A percentile compares a stretch with the other conserved stretches of the same genome.
phyloP scores from a whole-genome alignment of 2,888 invertebrate genomes.

The Imbricaverruca yamaguchii region DNA sequence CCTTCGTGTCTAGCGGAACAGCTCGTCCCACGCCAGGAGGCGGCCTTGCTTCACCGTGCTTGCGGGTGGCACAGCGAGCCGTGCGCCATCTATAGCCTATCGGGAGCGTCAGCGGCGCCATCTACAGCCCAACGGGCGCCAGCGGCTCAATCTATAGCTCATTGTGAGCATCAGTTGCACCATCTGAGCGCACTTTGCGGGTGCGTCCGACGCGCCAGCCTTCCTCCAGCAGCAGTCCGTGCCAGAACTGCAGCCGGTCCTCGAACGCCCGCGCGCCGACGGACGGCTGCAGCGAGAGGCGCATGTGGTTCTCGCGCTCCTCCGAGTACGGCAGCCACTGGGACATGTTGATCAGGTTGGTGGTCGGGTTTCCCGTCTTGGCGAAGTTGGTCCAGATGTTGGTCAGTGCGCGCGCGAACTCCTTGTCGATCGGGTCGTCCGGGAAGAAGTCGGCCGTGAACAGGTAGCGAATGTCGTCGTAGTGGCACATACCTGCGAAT shows the following conservation, averaged over 20 bases:
- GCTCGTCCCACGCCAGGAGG: no score
- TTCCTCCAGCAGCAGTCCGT: not conserved
- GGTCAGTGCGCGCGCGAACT: conserved; percentile 12
- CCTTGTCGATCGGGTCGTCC: not conserved
- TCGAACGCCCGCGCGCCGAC: not conserved
- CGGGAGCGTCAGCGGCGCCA: no score
- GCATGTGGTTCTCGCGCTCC: not conserved
- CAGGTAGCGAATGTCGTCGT: conserved; percentile 6
- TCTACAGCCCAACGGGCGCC: no score
- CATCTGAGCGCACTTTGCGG: not conserved
- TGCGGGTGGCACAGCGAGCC: no score
- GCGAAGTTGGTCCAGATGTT: conserved; percentile 22
- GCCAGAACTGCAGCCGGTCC: not conserved
- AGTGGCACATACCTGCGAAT: conserved; percentile 6
- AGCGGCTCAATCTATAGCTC: no score
- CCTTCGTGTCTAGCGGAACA: no score
- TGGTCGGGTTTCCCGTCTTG: not conserved
- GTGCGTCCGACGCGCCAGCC: not conserved
- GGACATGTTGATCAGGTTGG: not conserved
- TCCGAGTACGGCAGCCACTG: conserved; percentile 6
- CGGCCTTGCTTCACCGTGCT: no score
- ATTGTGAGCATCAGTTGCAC: no score
- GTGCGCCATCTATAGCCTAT: no score
- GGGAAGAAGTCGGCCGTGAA: not conserved
- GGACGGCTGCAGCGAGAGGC: not conserved